phyloP scores from a whole-genome alignment of 2,797 vertebrate genomes.

The Melanotaenia maccullochi region DNA sequence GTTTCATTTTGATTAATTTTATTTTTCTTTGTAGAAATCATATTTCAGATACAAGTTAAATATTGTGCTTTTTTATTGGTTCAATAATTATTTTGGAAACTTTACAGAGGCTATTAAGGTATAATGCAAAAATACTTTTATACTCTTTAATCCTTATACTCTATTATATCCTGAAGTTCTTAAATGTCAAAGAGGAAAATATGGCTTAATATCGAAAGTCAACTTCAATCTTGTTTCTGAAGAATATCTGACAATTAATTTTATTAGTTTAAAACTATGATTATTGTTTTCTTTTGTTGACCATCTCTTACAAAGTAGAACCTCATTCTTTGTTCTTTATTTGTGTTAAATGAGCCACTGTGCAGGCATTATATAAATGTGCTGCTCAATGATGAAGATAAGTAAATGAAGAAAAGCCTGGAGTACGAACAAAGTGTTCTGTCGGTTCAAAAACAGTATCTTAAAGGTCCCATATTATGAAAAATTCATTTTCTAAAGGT shows the following conservation, averaged over 20 bases:
- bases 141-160: neutral
- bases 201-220: too few species aligned
- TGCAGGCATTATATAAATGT: neutral
- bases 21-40: neutral
- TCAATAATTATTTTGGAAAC: neutral
- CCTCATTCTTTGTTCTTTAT: conserved; percentile 1
- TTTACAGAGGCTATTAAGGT: neutral
- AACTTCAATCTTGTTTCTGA: too few species aligned
- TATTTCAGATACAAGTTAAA: neutral
- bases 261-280: too few species aligned
- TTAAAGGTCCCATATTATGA: too few species aligned
- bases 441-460: neutral
- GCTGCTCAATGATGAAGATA: neutral
- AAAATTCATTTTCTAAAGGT: too few species aligned
- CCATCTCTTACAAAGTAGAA: neutral
- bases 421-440: neutral
- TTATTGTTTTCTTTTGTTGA: neutral
- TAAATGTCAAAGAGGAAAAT: neutral
- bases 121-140: neutral
- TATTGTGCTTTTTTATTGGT: neutral
- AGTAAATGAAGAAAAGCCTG: neutral
- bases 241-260: too few species aligned
- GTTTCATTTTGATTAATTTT: neutral
- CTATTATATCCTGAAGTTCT: neutral
- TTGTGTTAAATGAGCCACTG: neutral